Evolutionary conservation across 2,113 vertebrate species (phyloP).

Genomic region (Cairina moschata): DNA sequence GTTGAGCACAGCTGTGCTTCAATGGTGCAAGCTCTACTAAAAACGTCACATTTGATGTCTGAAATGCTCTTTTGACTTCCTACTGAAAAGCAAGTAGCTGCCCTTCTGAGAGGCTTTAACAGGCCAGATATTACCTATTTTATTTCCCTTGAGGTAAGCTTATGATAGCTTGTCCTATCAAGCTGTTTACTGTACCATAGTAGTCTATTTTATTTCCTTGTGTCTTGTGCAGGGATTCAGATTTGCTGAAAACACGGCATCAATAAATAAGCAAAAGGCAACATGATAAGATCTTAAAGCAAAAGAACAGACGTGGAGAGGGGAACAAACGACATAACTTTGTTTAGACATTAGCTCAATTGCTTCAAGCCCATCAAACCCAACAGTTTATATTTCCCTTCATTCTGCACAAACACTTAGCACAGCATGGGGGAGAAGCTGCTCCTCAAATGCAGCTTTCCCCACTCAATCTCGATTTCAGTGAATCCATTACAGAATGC

Average conservation of each 20-base stretch:
- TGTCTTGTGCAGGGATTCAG: neutral
- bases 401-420: neutral
- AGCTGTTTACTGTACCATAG: neutral
- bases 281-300: slow-evolving; percentile 17
- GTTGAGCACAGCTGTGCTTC: slow-evolving; percentile 27
- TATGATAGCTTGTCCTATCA: neutral
- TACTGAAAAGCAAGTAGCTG: slow-evolving; percentile 14
- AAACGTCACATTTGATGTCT: slow-evolving; percentile 50
- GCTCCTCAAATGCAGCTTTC: neutral
- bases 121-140: neutral
- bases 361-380: neutral
- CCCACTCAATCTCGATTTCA: neutral
- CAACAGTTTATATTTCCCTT: neutral
- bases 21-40: slow-evolving; percentile 3
- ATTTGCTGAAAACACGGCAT: neutral
- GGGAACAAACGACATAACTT: neutral
- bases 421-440: neutral
- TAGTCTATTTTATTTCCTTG: neutral
- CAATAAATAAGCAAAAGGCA: slow-evolving; percentile 13
- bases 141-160: slow-evolving; percentile 41
- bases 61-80: neutral
- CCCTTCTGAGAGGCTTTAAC: slow-evolving; percentile 22
- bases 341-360: neutral
- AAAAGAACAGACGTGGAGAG: neutral
- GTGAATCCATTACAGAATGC: neutral